Conservation (phyloP, 1,140 invertebrate genomes). For the Ericerus pela region DNA sequence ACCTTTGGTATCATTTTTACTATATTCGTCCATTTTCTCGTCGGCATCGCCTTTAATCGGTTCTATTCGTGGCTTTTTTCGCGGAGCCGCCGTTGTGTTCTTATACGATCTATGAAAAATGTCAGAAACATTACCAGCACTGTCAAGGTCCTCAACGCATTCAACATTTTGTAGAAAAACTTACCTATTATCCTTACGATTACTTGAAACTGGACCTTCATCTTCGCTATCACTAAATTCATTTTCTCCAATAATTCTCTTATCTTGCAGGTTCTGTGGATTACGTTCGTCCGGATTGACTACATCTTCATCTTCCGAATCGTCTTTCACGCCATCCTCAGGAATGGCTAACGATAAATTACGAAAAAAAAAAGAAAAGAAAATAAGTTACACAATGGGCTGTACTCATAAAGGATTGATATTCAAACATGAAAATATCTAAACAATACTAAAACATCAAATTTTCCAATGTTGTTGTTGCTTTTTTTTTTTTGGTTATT, state of each 20-base stretch:
- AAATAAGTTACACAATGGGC: too few species aligned
- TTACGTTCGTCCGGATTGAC: conserved; percentile 82
- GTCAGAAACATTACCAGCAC: background rate
- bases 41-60: conserved; percentile 16
- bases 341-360: conserved; percentile 53
- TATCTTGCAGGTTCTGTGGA: conserved; percentile 77
- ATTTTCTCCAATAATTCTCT: conserved; percentile 86
- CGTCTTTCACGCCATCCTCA: conserved; percentile 76
- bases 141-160: background rate
- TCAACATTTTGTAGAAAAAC: background rate
- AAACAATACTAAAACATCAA: too few species aligned
- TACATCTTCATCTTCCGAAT: conserved; percentile 83
- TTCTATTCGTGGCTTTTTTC: conserved; percentile 17
- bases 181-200: conserved; percentile 46
- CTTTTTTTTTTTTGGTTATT: too few species aligned
- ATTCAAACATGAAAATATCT: too few species aligned
- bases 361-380: too few species aligned
- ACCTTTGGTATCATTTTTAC: conserved; percentile 1
- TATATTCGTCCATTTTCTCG: background rate
- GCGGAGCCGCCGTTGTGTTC: background rate
- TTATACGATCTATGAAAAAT: conserved; percentile 16
- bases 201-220: conserved; percentile 40
- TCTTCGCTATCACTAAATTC: conserved; percentile 96
- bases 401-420: too few species aligned
- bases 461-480: too few species aligned